phyloP scores from a whole-genome alignment of 2,797 vertebrate species.

The Sebastes hubbsi region DNA sequence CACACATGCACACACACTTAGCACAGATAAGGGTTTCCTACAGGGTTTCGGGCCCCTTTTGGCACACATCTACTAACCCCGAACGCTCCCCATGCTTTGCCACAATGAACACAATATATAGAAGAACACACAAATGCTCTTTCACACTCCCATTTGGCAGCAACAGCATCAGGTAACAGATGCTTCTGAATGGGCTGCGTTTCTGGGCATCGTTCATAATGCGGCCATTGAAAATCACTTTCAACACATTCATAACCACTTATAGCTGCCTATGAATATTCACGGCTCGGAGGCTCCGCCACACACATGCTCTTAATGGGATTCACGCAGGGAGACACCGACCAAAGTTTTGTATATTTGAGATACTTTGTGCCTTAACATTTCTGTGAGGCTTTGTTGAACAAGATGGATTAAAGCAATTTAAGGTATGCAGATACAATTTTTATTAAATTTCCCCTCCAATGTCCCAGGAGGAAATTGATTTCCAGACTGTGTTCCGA shows the following conservation, averaged over 20 bases:
- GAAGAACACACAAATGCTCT: conserved; percentile 55
- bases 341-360: background rate
- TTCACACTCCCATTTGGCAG: conserved; percentile 65
- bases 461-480: conserved; percentile 62
- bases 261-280: conserved; percentile 67
- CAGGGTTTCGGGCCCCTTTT: conserved; percentile 58
- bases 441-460: conserved; percentile 32
- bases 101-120: conserved; percentile 71
- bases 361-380: conserved; percentile 30
- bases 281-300: conserved; percentile 19
- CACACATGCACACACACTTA: conserved; percentile 6
- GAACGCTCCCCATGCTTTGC: conserved; percentile 54
- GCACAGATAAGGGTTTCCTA: conserved; percentile 49
- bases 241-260: conserved; percentile 71
- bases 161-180: conserved; percentile 68
- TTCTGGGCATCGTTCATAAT: conserved; percentile 70
- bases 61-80: conserved; percentile 61
- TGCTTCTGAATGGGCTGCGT: conserved; percentile 74
- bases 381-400: conserved; percentile 33
- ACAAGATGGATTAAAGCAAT: conserved; percentile 63
- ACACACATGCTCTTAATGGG: conserved; percentile 31
- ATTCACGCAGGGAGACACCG: conserved; percentile 25
- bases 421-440: conserved; percentile 53
- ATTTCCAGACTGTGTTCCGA: conserved; percentile 37
- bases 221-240: conserved; percentile 73